Percentiles rank a stretch among this genome's conserved stretches.
Conservation (phyloP, 2,797 vertebrate genomes). For the Cyprinella venusta region DNA sequence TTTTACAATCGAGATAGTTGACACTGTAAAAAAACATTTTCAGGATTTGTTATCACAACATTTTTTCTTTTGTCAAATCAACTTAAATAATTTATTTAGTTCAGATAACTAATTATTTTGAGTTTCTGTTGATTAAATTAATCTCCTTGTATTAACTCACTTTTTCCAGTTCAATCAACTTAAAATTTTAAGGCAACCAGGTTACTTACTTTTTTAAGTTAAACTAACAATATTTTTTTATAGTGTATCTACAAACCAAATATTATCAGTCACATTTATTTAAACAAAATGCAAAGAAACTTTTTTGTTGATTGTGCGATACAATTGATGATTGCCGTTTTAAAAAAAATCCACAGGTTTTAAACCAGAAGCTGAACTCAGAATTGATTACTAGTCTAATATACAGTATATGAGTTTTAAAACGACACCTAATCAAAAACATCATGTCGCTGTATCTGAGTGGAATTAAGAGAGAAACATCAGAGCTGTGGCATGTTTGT, state of each 20-base stretch:
- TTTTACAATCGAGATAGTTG: neutral
- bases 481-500: slow-evolving; percentile 18
- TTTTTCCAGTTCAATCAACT: too few relatives aligned
- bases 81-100: too few relatives aligned
- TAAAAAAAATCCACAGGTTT: neutral
- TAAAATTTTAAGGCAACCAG: too few relatives aligned
- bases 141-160: too few relatives aligned
- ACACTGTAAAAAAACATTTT: too few relatives aligned
- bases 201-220: too few relatives aligned
- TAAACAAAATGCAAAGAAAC: neutral
- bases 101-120: too few relatives aligned
- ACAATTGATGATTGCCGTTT: neutral
- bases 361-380: neutral
- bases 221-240: too few relatives aligned
- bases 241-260: neutral
- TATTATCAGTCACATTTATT: neutral
- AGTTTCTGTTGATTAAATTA: too few relatives aligned
- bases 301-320: neutral
- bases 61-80: too few relatives aligned
- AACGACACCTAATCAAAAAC: slow-evolving; percentile 8
- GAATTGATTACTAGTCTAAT: neutral
- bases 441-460: neutral
- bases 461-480: slow-evolving; percentile 31
- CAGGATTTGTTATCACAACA: too few relatives aligned
- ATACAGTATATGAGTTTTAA: neutral